phyloP scores from a whole-genome alignment of 1,140 invertebrate species.

The Caenorhabditis latens region DNA sequence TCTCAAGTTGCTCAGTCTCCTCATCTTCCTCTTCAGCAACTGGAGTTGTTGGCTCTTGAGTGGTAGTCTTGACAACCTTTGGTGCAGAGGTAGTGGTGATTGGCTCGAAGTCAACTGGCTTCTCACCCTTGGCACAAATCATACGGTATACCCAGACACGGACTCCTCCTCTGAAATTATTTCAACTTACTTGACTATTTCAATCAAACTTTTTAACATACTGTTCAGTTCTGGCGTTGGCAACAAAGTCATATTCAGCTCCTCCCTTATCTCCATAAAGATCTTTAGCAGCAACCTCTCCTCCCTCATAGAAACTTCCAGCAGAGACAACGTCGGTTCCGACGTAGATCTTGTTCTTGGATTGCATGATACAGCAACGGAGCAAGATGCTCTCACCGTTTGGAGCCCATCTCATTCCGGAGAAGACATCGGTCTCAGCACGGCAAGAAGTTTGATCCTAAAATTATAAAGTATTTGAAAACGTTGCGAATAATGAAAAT shows the following conservation, averaged over 20 bases:
- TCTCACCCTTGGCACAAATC: conserved; percentile 67
- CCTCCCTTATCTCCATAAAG: conserved; percentile 70
- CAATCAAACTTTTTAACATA: conserved; percentile 49
- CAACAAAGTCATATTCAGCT: conserved; percentile 75
- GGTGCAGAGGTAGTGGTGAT: conserved; percentile 50
- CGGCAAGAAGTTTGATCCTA: conserved; percentile 68
- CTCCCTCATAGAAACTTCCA: conserved; percentile 68
- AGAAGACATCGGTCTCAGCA: conserved; percentile 71
- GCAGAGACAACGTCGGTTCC: conserved; percentile 75
- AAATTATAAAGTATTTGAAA: not conserved
- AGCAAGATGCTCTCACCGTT: conserved; percentile 77
- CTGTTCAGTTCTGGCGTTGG: conserved; percentile 76
- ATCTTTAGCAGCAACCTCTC: conserved; percentile 67
- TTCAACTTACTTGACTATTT: not conserved
- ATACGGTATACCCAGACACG: conserved; percentile 77
- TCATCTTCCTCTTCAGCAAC: conserved; percentile 38
- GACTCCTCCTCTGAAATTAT: conserved; percentile 74
- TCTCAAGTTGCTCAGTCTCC: not conserved
- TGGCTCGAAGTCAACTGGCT: conserved; percentile 54
- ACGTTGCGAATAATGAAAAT: not conserved
- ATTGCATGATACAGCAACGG: conserved; percentile 72
- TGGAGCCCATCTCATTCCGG: conserved; percentile 75
- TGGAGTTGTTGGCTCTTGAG: not conserved
- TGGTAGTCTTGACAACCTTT: conserved; percentile 34
- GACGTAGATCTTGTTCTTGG: conserved; percentile 73